phyloP scores from a whole-genome alignment of 2,113 vertebrate genomes.

The Albula goreensis region DNA sequence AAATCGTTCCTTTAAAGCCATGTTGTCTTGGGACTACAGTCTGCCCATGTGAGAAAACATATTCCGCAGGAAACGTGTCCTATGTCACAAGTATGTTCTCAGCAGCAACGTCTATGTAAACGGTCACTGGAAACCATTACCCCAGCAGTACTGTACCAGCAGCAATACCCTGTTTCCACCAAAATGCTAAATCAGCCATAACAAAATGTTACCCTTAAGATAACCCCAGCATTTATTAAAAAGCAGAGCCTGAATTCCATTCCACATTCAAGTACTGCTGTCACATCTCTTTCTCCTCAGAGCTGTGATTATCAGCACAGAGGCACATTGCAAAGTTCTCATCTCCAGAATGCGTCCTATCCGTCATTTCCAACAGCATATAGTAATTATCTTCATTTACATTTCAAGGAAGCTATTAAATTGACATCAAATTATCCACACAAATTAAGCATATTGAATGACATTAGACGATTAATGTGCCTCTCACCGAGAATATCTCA shows the following conservation, averaged over 20 bases:
- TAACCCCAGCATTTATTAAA: background rate
- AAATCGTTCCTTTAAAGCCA: background rate
- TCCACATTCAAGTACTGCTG: background rate
- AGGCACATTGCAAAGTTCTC: background rate
- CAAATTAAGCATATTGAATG: conserved; percentile 21
- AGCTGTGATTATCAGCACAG: background rate
- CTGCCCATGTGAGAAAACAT: background rate
- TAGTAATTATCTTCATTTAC: conserved; percentile 33
- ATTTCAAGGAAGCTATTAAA: conserved; percentile 29
- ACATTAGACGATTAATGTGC: conserved; percentile 26
- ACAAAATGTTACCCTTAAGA: background rate
- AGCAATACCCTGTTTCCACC: background rate
- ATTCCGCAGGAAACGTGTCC: background rate
- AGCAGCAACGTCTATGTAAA: background rate
- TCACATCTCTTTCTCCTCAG: background rate
- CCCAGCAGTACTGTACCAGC: background rate
- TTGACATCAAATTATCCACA: conserved; percentile 31
- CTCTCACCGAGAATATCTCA: conserved; percentile 7
- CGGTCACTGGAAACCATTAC: background rate
- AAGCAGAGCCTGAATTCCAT: background rate
- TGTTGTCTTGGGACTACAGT: background rate
- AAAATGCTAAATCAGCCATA: background rate
- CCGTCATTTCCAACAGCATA: conserved; percentile 8
- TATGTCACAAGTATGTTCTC: background rate
- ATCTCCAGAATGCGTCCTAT: conserved; percentile 19